Base-by-base conservation (phyloP, 2,797 vertebrate species). In the Gallinago nigripennis region DNA sequence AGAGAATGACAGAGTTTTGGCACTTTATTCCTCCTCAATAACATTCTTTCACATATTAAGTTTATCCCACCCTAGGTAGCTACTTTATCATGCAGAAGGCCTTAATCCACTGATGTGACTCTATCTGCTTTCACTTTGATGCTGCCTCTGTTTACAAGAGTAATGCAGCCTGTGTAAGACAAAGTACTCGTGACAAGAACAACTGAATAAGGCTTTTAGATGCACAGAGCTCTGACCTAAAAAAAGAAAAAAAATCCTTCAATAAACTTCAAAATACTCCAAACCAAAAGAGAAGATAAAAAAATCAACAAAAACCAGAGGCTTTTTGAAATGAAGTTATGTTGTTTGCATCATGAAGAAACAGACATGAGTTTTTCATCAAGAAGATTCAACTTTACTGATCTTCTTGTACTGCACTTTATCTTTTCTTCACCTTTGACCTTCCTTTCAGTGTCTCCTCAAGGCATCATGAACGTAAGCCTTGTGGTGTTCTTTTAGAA, bases 41-140 rank as follows among this genome's bases (percentile, higher is more conserved):
- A 99, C 99, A 99, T 99, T 99, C 99, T 99, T 99, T 99, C 99
- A 99, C 99, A 99, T 99, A 99, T 99, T 99, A 99, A 99, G 98
- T 99, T 99, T 99, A 99, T 99, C 99, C 99, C 99, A 99, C 98
- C 98, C 99, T 99, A 99, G 99, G 99, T 99, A 99, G 99, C 98
- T 99, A 99, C 99, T 99, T 99, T 99, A 99, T 99, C 99, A 99
- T 99, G 99, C 99, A 99, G 99, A 99, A 99, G 99, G 98, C 98
- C 98, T 98, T 99, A 99, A 99, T 99, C 99, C 99, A 99, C 98
- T 99, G 99, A 98, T 99, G 98, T 98, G 99, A 99, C 99, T 99
- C 98, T 98, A 99, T 99, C 98, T 98, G 98, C 98, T 98, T 97
- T 96, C 97, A 98, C 99, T 99, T 99, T 99, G 99, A 99, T 99